Conservation (phyloP, 1,140 invertebrate genomes). For the Aethina tumida region DNA sequence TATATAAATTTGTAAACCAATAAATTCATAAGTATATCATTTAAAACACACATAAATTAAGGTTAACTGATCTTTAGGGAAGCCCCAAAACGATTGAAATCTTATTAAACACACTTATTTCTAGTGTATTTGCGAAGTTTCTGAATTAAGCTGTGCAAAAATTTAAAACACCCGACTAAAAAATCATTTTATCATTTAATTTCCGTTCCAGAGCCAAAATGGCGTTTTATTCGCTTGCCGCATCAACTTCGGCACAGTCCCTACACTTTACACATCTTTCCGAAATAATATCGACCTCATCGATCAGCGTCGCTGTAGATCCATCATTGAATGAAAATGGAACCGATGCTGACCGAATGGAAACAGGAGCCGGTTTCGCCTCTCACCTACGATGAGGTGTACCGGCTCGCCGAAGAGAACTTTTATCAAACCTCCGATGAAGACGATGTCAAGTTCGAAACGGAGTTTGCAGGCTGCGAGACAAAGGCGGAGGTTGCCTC, state of each 20-base stretch:
- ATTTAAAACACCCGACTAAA: too few relatives aligned
- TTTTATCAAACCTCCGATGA: slow-evolving; percentile 24
- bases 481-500: slow-evolving; percentile 28
- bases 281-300: slow-evolving; percentile 9
- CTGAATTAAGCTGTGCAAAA: too few relatives aligned
- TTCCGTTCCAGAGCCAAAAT: slow-evolving; percentile 32
- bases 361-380: slow-evolving; percentile 42
- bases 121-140: too few relatives aligned
- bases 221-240: slow-evolving; percentile 26
- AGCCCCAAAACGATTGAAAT: too few relatives aligned
- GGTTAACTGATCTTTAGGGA: too few relatives aligned
- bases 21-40: too few relatives aligned
- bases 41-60: too few relatives aligned
- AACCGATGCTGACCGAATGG: slow-evolving; percentile 34
- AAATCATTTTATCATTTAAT: too few relatives aligned
- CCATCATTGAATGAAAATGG: slow-evolving; percentile 26
- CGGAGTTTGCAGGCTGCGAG: slow-evolving; percentile 23
- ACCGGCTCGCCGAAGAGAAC: slow-evolving; percentile 20
- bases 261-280: slow-evolving; percentile 26
- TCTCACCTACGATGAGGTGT: slow-evolving; percentile 26
- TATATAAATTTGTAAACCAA: too few relatives aligned
- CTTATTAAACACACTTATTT: too few relatives aligned
- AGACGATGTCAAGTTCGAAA: slow-evolving; percentile 25
- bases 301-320: slow-evolving; percentile 12
- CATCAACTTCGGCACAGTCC: slow-evolving; percentile 19